phyloP scores from a whole-genome alignment of 1,140 invertebrate genomes.

The Andrena cerasifolii region DNA sequence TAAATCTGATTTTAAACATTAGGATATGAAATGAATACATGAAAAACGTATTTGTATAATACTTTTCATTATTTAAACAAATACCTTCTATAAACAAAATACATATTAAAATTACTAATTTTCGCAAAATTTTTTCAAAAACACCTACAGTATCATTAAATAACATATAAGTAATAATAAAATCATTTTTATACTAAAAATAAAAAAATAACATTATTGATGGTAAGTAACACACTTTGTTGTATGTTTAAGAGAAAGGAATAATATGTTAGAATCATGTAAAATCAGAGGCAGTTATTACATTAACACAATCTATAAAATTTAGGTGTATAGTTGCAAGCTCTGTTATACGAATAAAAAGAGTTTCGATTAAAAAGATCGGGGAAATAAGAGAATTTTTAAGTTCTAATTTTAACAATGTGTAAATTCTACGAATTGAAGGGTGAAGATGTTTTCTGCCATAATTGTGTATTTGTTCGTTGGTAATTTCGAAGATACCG shows the following conservation, averaged over 20 bases:
- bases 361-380: background rate
- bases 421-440: background rate
- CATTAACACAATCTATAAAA: too few species aligned
- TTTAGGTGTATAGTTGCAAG: too few species aligned
- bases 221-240: too few species aligned
- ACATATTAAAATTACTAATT: background rate
- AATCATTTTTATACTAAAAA: background rate
- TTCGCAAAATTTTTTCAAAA: background rate
- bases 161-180: background rate
- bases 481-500: slow-evolving; percentile 15
- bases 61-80: background rate
- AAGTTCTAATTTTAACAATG: background rate
- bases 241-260: too few species aligned
- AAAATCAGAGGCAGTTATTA: too few species aligned
- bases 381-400: background rate
- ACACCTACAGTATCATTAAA: background rate
- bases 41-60: slow-evolving; percentile 3
- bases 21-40: background rate
- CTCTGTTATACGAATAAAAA: background rate
- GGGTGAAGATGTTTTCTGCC: background rate
- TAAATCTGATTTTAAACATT: background rate
- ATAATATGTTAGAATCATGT: too few species aligned
- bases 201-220: too few species aligned
- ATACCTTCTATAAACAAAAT: background rate
- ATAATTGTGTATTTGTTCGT: background rate